Evolutionary conservation across 2,888 invertebrate species (phyloP), one percentile per base, ranked within the genome.

Genomic region (Athalia cordata): DNA sequence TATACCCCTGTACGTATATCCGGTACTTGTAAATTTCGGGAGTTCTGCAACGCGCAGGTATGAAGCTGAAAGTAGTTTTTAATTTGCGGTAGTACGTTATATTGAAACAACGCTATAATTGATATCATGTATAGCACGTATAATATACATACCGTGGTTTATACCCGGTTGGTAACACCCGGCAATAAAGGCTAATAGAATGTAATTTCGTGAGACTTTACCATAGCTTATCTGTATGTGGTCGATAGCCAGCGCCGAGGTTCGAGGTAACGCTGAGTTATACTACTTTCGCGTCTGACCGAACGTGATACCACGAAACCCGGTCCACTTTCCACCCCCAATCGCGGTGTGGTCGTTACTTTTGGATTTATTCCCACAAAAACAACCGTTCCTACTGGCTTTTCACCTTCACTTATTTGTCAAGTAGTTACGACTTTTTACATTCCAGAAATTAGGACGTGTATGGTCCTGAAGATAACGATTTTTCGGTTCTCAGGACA

Each of bases 191-290:
- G 75, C 49, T 75, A 75, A 75, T 75, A 75, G 75, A 61, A 64
- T 15, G 75, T 75, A 75, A 75, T 75, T 75, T 62, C 50, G 49
- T 50, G 50, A 75, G 75, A 75, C 75, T 52, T 64, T 64, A 64
- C 75, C 43, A 15, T 9, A 50, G 75, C 75, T 75, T 75, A 75
- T 75, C 75, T 75, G 62, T 62, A 50, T 57, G 62, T 64, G 75
- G 75, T 75, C 75, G 75, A 75, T 62, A 64, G 75, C 62, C 49
- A 29, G 1, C 29, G 29, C 29, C 29, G 29, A 64, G 61, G 75
- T 75, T 75, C 75, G 62, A 64, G 62, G 62, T 75, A 75, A 75
- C 75, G 47, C 75, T 75, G 75, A 75, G 75, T 75, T 75, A 75
- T 74, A 75, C 52, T 62, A 75, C 75, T 50, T 72, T 47, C n/a